Conservation (phyloP, 2,113 vertebrate species). For the Eudyptes chrysolophus region DNA sequence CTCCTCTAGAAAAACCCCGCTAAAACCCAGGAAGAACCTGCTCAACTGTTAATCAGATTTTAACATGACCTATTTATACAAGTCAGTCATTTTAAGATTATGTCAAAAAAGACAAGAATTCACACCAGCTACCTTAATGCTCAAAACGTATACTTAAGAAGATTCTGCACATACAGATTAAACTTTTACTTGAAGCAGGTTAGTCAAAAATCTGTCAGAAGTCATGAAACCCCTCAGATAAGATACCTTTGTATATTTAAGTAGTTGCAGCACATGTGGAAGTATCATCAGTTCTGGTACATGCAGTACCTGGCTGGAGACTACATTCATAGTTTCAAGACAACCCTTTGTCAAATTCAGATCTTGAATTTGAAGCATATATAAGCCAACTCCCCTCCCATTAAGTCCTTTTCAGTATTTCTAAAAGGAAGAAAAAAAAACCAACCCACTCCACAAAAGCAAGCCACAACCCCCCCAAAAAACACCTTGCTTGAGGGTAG, state of each 20-base stretch:
- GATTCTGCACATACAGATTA: neutral
- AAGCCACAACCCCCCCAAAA: neutral
- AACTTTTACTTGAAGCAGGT: neutral
- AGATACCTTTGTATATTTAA: neutral
- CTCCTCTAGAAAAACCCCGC: neutral
- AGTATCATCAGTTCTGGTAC: neutral
- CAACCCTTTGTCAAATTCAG: neutral
- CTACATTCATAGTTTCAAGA: neutral
- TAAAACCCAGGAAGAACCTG: neutral
- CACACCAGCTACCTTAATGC: neutral
- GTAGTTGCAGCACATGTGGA: neutral
- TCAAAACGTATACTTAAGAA: neutral
- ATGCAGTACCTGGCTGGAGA: neutral
- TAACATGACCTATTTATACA: neutral
- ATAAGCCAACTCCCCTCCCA: neutral
- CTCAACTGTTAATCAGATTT: neutral
- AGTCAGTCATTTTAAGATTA: neutral
- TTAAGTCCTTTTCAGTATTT: neutral
- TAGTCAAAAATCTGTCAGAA: neutral
- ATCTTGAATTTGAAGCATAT: neutral
- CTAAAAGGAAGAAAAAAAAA: neutral
- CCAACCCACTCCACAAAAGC: neutral
- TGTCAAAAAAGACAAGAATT: neutral
- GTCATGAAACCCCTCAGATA: neutral
- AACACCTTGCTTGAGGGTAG: neutral